A percentile compares a stretch with the other conserved stretches of the same genome.
Evolutionary conservation across 2,113 vertebrate species (phyloP).

Genomic region (Nothocercus nigrocapillus): DNA sequence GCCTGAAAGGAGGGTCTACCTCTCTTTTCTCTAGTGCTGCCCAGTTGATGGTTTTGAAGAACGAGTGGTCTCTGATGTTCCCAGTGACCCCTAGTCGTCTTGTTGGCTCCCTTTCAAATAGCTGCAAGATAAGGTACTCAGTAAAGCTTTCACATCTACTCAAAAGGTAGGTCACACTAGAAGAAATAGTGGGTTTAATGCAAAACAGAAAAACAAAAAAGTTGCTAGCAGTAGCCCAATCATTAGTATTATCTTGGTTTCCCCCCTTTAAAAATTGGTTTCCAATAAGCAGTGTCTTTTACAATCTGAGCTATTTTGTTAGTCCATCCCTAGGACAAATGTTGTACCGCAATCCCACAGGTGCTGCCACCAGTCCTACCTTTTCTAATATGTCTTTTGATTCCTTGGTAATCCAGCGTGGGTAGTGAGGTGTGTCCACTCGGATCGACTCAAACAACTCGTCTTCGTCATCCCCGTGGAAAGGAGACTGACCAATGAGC

Average conservation of each 20-base stretch:
- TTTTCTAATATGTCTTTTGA: slow-evolving; percentile 93
- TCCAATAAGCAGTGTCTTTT: not conserved
- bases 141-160: not conserved
- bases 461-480: slow-evolving; percentile 97
- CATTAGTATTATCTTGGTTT: not conserved
- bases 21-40: slow-evolving; percentile 85
- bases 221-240: not conserved
- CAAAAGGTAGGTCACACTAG: not conserved
- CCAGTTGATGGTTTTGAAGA: slow-evolving; percentile 97
- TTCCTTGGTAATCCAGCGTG: slow-evolving; percentile 97
- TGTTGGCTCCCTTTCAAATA: slow-evolving; percentile 92
- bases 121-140: slow-evolving; percentile 72
- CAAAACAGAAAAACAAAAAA: rapidly evolving
- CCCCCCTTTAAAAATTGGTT: not conserved
- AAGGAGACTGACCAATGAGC: slow-evolving; percentile 97
- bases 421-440: slow-evolving; percentile 93
- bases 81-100: slow-evolving; percentile 91
- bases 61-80: slow-evolving; percentile 86
- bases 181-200: rapidly evolving
- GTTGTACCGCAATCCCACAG: rapidly evolving
- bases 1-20: slow-evolving; percentile 92
- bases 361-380: slow-evolving; percentile 68
- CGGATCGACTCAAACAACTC: slow-evolving; percentile 98
- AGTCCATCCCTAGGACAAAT: not conserved
- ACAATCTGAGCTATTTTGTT: not conserved